A percentile compares a stretch with the other conserved stretches of the same genome.
Evolutionary conservation across 2,888 invertebrate species (phyloP).

Genomic region (Pristionchus japonicus): DNA sequence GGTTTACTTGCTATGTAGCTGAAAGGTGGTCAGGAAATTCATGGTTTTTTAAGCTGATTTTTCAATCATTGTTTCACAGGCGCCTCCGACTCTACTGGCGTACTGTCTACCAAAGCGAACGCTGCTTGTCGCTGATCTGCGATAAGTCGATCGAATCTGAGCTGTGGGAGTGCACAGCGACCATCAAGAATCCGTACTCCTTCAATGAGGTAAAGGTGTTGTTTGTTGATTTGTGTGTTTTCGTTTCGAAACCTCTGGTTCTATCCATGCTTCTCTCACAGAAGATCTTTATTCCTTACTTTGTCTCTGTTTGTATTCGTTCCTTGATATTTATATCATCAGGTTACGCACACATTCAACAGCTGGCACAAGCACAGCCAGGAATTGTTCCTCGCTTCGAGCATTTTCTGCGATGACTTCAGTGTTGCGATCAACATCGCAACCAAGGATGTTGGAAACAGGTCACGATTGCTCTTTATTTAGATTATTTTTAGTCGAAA

Average conservation of each 20-base stretch:
- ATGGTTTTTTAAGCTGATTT: no score
- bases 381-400: neutral
- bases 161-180: neutral
- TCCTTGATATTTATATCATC: neutral
- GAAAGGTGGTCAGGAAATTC: no score
- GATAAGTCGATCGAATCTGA: neutral
- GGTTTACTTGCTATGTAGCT: no score
- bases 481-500: no score
- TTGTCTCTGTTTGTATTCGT: no score
- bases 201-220: neutral
- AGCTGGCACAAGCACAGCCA: neutral
- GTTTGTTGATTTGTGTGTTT: no score
- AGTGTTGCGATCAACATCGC: neutral
- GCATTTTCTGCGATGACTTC: neutral
- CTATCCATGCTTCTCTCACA: no score
- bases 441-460: neutral
- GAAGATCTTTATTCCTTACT: no score
- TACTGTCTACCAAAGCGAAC: neutral
- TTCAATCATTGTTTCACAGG: neutral
- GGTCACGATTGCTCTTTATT: neutral
- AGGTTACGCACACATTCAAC: neutral
- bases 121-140: neutral
- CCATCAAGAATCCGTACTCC: neutral
- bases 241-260: no score
- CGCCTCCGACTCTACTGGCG: neutral